Percentiles rank a stretch among this genome's conserved stretches.
These are phyloP conservation scores for Alca torda DNA, from an alignment of 2,797 vertebrate species.

Conservation along the genomic window DNA sequence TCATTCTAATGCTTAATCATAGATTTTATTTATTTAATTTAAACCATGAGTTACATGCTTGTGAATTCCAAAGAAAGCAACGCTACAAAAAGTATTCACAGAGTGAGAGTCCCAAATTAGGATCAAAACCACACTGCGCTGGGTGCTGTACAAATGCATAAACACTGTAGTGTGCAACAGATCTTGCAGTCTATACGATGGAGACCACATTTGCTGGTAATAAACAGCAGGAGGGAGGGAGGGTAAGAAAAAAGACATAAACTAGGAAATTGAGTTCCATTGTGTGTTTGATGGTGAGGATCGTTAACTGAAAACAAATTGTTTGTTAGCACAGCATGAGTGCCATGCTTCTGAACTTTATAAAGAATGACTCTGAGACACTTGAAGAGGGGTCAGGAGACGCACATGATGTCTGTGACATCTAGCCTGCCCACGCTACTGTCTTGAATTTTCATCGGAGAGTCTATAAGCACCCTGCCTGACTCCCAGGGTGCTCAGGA, in stretches of 20 bases:
- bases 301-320: constrained; percentile 34
- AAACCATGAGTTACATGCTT: neutral
- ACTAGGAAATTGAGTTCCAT: neutral
- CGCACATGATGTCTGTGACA: neutral
- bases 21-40: neutral
- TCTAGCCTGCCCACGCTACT: neutral
- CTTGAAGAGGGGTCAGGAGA: neutral
- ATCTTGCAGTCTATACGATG: neutral
- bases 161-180: neutral
- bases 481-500: neutral
- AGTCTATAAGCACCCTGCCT: neutral
- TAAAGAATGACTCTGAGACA: neutral
- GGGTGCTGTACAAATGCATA: neutral
- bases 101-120: neutral
- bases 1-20: neutral
- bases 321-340: neutral
- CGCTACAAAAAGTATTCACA: neutral
- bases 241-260: neutral
- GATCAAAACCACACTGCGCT: neutral
- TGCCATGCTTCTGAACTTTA: neutral
- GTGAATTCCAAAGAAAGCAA: constrained; percentile 15
- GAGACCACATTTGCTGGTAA: neutral
- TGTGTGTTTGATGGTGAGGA: neutral
- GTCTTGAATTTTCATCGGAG: neutral
- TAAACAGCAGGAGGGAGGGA: neutral